Evolutionary conservation across 2,113 vertebrate genomes (phyloP).

Genomic region (Pituophis catenifer): DNA sequence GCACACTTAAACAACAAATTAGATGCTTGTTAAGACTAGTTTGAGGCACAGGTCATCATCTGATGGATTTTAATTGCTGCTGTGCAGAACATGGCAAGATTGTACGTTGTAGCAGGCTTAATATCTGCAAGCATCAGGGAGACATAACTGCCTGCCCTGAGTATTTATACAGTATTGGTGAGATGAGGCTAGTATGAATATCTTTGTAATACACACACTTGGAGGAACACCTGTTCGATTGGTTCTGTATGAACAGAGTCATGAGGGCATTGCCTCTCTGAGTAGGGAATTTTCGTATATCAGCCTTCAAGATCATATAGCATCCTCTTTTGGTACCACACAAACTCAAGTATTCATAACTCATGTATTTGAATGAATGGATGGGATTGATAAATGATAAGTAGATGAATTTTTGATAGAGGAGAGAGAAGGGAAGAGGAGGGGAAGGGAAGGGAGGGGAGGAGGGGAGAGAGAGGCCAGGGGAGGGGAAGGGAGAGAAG

Average conservation of each 20-base stretch:
- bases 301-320: background rate
- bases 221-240: background rate
- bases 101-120: background rate
- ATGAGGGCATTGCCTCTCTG: background rate
- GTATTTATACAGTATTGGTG: background rate
- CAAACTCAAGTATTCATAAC: background rate
- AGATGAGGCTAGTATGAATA: background rate
- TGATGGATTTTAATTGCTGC: background rate
- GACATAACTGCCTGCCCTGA: background rate
- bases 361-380: background rate
- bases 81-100: background rate
- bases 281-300: background rate
- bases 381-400: background rate
- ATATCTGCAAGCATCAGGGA: background rate
- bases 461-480: fast-evolving
- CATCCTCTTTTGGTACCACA: background rate
- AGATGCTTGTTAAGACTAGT: background rate
- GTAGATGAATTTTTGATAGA: too few species aligned
- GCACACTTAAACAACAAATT: background rate
- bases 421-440: too few species aligned
- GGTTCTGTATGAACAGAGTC: background rate
- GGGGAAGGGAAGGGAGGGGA: background rate
- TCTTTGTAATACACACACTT: background rate
- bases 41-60: background rate
- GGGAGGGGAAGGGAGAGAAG: background rate